Evolutionary conservation across 2,888 invertebrate species (phyloP).

Genomic region (Pollenia labialis): DNA sequence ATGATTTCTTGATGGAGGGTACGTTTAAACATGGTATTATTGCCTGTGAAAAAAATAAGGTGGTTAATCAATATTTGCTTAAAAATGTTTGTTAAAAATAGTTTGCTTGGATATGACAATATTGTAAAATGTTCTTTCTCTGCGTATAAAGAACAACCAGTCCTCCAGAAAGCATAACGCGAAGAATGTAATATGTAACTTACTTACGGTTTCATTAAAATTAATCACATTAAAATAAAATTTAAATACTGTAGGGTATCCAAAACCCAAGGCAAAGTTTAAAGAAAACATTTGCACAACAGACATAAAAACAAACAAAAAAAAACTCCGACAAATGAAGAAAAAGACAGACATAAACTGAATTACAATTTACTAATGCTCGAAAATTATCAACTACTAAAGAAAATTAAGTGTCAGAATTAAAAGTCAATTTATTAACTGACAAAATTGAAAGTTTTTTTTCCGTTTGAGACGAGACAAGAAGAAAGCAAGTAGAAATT

Average conservation of each 20-base stretch:
- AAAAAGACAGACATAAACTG: conserved; percentile 13
- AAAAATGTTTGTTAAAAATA: no score
- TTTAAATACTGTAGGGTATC: not conserved
- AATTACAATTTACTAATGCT: conserved; percentile 68
- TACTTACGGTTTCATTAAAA: no score
- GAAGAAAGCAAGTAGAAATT: conserved; percentile 1
- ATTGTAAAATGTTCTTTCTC: no score
- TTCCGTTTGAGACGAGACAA: not conserved
- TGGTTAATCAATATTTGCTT: no score
- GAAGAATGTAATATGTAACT: no score
- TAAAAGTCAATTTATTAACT: conserved; percentile 72
- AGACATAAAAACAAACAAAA: conserved; percentile 47
- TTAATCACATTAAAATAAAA: no score
- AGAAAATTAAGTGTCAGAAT: conserved; percentile 71
- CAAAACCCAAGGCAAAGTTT: conserved; percentile 22
- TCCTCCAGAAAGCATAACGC: no score
- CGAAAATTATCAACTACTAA: conserved; percentile 67
- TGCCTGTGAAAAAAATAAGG: no score
- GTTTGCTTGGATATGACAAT: no score
- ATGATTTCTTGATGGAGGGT: no score
- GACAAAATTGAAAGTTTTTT: conserved; percentile 63
- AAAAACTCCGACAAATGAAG: conserved; percentile 42
- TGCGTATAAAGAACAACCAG: no score
- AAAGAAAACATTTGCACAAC: conserved; percentile 27
- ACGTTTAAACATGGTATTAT: no score